Conservation (phyloP, 2,888 invertebrate species). For the Aleiodes testaceus region DNA sequence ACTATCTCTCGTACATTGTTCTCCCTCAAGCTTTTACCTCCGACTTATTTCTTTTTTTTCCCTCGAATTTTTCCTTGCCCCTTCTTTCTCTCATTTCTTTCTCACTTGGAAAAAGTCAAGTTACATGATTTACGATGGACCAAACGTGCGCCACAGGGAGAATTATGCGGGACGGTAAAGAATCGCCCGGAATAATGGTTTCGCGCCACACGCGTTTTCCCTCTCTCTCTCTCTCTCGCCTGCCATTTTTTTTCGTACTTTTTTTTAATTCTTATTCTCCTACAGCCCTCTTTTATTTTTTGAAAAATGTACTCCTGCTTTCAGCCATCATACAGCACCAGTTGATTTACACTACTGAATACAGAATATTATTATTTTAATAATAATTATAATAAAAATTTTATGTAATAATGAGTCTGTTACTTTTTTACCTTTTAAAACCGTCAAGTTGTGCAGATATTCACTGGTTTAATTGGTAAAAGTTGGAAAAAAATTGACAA, state of each 20-base stretch:
- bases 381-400: no score
- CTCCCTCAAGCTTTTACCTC: conserved; percentile 21
- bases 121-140: conserved; percentile 48
- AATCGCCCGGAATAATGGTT: conserved; percentile 34
- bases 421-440: no score
- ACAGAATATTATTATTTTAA: no score
- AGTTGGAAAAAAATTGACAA: no score
- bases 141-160: conserved; percentile 41
- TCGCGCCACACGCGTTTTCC: conserved; percentile 24
- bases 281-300: not conserved
- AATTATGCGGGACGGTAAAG: conserved; percentile 28
- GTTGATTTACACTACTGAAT: no score
- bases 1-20: not conserved
- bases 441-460: no score
- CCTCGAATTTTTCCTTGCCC: conserved; percentile 3
- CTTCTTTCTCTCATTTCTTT: conserved; percentile 27
- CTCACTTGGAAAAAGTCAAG: conserved; percentile 44
- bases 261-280: not conserved
- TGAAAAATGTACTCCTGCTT: not conserved
- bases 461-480: no score
- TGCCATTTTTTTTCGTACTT: not conserved
- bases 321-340: no score
- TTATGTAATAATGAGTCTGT: no score
- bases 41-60: not conserved
- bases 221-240: not conserved